Evolutionary conservation across 2,113 vertebrate species (phyloP), one percentile per base, ranked within the genome.

Genomic region (Sinocyclocheilus anshuiensis): DNA sequence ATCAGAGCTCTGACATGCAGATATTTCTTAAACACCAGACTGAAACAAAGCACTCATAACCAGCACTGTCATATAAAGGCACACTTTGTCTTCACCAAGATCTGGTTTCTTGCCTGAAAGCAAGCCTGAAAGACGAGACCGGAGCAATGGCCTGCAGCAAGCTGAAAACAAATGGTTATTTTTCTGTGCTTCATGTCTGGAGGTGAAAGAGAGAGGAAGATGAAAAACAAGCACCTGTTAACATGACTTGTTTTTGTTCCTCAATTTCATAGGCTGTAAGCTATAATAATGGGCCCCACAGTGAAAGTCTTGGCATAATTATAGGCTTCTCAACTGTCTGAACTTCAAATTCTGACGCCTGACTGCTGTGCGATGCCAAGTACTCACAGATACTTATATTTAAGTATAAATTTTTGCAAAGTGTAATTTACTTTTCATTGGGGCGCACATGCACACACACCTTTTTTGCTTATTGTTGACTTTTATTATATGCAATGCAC

Each of bases 121-220:
- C 50, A 67, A 81, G 91, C 91, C 93, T 94, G 92, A 93, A 92
- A 94, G 88, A 92, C 88, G 89, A 94, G 90, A 92, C 90, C 75
- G 84, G 80, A n/a, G 22, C 4, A 57, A 84, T 69, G 77, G 90
- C 94, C 92, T 86, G 87, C 69, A 91, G 92, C 91, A 0, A 91
- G 72, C 22, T 77, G 65, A 93, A 91, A 93, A 92, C 93, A 93
- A 92, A 95, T 91, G 90, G 87, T 85, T 88, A 79, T 89, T 92
- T 91, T 89, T 88, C 90, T 90, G 22, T 57, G 89, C 84, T 75
- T 87, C 77, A 88, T 84, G 86, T 81, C 80, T 55, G 77, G 0
- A 69, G 89, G 81, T 88, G 9, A 89, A 13, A 77, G 1, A 55
- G 83, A 84, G 55, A 63, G 57, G 57, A 26, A 90, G 69, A 84